Evolutionary conservation across 2,797 vertebrate species (phyloP).

Genomic region (Zalophus californianus): DNA sequence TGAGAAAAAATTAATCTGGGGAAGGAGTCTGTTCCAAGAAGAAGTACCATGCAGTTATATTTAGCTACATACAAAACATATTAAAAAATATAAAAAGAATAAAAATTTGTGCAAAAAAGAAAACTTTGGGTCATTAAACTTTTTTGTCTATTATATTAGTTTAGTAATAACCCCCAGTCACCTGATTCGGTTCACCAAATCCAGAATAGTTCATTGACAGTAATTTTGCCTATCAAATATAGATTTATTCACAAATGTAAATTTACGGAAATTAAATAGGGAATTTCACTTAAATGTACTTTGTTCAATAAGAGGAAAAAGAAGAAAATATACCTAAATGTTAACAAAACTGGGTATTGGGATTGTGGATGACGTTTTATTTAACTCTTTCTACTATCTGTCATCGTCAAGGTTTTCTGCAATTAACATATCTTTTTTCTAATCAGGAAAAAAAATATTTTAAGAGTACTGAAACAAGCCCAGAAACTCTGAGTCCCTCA

Average conservation of each 20-base stretch:
- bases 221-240: neutral
- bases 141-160: neutral
- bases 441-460: constrained; percentile 12
- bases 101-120: neutral
- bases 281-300: neutral
- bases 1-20: neutral
- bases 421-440: constrained; percentile 27
- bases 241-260: neutral
- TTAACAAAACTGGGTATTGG: neutral
- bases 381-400: neutral
- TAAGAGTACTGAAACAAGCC: neutral
- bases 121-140: neutral
- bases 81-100: neutral
- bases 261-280: neutral
- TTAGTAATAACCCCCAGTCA: neutral
- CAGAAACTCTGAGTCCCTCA: neutral
- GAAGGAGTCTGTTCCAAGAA: neutral
- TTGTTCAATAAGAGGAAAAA: neutral
- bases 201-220: neutral
- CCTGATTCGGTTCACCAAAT: neutral
- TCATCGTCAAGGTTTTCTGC: neutral
- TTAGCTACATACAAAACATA: neutral
- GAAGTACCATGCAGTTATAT: neutral
- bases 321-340: neutral
- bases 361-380: neutral